These are phyloP conservation scores for Oreochromis mossambicus DNA, from an alignment of 2,797 vertebrate genomes.

Conservation along the genomic window DNA sequence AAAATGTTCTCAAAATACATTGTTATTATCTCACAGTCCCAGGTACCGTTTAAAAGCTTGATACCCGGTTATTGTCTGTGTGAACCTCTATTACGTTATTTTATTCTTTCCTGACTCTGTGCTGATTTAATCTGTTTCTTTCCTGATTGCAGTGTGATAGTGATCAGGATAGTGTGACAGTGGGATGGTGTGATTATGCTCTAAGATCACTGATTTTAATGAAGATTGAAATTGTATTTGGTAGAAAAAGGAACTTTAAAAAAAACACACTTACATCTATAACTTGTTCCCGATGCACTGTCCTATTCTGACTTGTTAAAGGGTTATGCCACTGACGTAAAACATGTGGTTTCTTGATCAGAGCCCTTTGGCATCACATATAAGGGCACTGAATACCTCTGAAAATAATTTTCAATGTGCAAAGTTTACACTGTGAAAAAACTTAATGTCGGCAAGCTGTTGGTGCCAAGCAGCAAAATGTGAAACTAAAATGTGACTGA, in stretches of 20 bases:
- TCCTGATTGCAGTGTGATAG: background rate
- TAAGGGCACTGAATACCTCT: background rate
- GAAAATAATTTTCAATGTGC: background rate
- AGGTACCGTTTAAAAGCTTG: background rate
- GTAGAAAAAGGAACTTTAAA: background rate
- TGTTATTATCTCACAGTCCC: background rate
- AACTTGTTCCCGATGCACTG: background rate
- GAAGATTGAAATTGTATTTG: background rate
- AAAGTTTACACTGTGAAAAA: background rate
- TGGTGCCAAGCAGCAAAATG: background rate
- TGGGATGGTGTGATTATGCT: background rate
- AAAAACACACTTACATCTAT: background rate
- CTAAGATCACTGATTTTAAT: background rate
- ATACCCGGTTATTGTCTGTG: fast-evolving
- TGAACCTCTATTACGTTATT: background rate
- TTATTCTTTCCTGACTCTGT: too few species aligned
- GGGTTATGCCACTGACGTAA: background rate
- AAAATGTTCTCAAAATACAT: background rate
- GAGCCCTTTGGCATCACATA: background rate
- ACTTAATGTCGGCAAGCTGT: background rate
- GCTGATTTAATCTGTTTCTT: background rate
- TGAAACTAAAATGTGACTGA: background rate
- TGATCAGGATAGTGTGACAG: background rate
- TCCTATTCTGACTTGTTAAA: background rate
- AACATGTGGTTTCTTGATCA: background rate